Conservation (phyloP, 2,888 invertebrate species). For the Fragum fragum region DNA sequence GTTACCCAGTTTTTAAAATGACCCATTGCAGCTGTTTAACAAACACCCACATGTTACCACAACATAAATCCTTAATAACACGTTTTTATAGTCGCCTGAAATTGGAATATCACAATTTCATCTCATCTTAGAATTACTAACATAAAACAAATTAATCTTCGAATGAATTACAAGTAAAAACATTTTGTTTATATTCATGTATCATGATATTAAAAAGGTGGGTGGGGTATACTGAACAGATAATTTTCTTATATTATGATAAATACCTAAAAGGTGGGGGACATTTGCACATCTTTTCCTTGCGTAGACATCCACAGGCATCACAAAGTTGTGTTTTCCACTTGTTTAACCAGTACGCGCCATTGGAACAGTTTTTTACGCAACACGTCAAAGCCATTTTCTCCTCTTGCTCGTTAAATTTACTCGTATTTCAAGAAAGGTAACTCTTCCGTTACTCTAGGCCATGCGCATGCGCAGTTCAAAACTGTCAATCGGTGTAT, state of each 20-base stretch:
- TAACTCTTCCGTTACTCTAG: slow-evolving; percentile 18
- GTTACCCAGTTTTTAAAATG: too few relatives aligned
- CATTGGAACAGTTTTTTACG: slow-evolving; percentile 52
- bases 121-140: too few relatives aligned
- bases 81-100: too few relatives aligned
- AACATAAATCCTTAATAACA: too few relatives aligned
- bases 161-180: too few relatives aligned
- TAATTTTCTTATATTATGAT: background rate
- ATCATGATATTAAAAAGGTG: too few relatives aligned
- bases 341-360: slow-evolving; percentile 49
- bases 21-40: too few relatives aligned
- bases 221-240: background rate
- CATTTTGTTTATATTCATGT: too few relatives aligned
- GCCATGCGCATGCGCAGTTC: slow-evolving; percentile 35
- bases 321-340: slow-evolving; percentile 45
- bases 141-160: background rate
- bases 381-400: slow-evolving; percentile 40
- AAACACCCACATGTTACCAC: too few relatives aligned
- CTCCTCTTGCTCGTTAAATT: background rate
- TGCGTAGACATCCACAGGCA: slow-evolving; percentile 45
- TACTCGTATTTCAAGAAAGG: slow-evolving; percentile 53
- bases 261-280: slow-evolving; percentile 48
- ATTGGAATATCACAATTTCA: too few relatives aligned
- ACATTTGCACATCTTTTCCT: slow-evolving; percentile 34
- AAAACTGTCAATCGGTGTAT: slow-evolving; percentile 41